Evolutionary conservation across 1,140 invertebrate species (phyloP).

Genomic region (Drosophila truncata): DNA sequence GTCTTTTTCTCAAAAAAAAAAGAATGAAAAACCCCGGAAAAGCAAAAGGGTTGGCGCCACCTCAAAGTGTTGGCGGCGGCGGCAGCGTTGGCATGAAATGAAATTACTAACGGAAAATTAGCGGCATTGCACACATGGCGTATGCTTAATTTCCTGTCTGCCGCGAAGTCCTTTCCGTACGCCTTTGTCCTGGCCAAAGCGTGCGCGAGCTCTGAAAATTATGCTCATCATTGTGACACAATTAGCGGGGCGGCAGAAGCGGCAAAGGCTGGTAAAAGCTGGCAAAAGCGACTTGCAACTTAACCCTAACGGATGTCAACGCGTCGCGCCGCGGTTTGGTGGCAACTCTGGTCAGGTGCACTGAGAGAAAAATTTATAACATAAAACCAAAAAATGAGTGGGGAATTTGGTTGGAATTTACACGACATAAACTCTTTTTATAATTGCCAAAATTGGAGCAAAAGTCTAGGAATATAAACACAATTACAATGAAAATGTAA

Average conservation of each 20-base stretch:
- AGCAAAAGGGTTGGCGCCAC: slow-evolving; percentile 29
- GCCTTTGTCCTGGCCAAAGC: slow-evolving; percentile 45
- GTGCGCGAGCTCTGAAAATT: slow-evolving; percentile 61
- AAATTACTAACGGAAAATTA: slow-evolving; percentile 83
- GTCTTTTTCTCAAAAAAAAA: slow-evolving; percentile 10
- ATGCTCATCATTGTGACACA: slow-evolving; percentile 83
- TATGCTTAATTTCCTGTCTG: slow-evolving; percentile 73
- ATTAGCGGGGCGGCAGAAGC: slow-evolving; percentile 55
- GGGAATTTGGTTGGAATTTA: neutral
- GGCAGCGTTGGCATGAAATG: slow-evolving; percentile 53
- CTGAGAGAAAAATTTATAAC: neutral
- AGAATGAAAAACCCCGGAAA: neutral
- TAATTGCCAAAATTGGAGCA: neutral
- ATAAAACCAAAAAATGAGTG: neutral
- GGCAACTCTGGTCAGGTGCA: slow-evolving; percentile 49
- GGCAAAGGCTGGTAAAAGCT: slow-evolving; percentile 13
- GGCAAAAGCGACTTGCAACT: slow-evolving; percentile 50
- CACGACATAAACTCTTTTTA: neutral
- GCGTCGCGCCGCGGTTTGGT: slow-evolving; percentile 34
- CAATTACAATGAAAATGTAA: neutral
- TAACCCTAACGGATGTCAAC: slow-evolving; percentile 72
- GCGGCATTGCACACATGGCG: slow-evolving; percentile 66
- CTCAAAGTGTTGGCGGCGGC: slow-evolving; percentile 30
- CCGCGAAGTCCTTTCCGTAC: slow-evolving; percentile 23
- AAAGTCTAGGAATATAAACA: accelerated